Evolutionary conservation across 2,797 vertebrate genomes (phyloP).

Genomic region (Spheniscus humboldti): DNA sequence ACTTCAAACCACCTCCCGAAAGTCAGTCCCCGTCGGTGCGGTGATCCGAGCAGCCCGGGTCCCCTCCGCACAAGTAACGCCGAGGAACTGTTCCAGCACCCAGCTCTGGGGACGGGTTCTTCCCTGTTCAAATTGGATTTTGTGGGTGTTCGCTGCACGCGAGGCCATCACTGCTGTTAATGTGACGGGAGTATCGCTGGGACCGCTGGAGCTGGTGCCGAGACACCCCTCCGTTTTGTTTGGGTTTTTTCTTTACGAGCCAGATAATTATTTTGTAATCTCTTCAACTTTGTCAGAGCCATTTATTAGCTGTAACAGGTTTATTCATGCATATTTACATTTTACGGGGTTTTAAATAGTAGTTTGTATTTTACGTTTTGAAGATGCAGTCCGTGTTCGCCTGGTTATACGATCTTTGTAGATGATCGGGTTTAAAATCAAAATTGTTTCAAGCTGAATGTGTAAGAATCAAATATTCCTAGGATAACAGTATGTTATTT

Average conservation of each 20-base stretch:
- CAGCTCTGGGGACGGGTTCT: neutral
- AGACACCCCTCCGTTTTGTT: neutral
- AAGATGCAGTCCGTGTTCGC: neutral
- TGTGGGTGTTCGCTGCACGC: neutral
- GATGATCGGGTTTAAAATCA: neutral
- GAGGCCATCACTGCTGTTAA: neutral
- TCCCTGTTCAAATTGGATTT: neutral
- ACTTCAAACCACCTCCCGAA: neutral
- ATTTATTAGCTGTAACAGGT: conserved; percentile 38
- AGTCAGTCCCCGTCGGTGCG: neutral
- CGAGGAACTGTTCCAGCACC: neutral
- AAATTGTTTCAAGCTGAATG: conserved; percentile 40
- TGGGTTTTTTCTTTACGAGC: neutral
- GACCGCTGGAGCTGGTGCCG: neutral
- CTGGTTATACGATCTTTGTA: neutral
- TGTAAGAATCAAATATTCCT: conserved; percentile 51
- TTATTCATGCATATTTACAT: conserved; percentile 27
- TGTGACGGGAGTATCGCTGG: neutral
- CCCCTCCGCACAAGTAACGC: neutral
- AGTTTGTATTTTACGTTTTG: conserved; percentile 2
- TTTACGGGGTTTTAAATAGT: neutral
- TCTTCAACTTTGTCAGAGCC: conserved; percentile 14
- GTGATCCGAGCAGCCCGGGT: neutral
- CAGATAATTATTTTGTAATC: conserved; percentile 19
- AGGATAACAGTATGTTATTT: conserved; percentile 60